Conservation (phyloP, 2,113 vertebrate genomes). For the Sprattus sprattus region DNA sequence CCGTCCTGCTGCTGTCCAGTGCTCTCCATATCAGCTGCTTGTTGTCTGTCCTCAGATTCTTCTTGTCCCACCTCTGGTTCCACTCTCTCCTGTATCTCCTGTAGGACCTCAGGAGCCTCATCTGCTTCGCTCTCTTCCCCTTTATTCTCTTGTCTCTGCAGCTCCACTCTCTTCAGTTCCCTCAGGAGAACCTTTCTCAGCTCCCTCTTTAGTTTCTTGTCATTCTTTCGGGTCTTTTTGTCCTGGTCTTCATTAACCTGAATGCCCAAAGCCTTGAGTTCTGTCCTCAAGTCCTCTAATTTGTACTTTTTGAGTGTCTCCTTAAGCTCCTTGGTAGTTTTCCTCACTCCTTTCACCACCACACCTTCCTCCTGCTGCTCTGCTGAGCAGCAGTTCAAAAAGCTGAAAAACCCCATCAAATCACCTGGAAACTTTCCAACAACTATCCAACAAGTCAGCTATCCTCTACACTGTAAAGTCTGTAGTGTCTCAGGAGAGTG, state of each 20-base stretch:
- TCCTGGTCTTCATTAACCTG: not conserved
- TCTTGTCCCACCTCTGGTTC: not conserved
- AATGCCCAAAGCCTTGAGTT: not conserved
- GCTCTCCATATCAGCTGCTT: not conserved
- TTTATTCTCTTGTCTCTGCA: too few species aligned
- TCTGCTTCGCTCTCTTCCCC: not conserved
- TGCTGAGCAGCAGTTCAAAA: too few species aligned
- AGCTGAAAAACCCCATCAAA: too few species aligned
- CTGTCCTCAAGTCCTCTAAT: not conserved
- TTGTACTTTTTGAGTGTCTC: not conserved
- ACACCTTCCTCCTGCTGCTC: too few species aligned
- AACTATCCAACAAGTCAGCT: too few species aligned
- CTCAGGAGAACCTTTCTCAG: not conserved
- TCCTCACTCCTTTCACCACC: not conserved
- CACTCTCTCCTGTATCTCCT: not conserved
- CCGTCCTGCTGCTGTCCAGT: not conserved
- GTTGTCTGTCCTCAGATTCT: not conserved
- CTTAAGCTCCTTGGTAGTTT: not conserved
- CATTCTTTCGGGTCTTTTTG: not conserved
- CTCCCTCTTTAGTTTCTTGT: not conserved
- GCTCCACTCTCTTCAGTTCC: not conserved
- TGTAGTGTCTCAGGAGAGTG: too few species aligned
- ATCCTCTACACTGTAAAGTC: too few species aligned
- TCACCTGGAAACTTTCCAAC: too few species aligned
- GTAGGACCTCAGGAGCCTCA: not conserved